Percentiles rank a stretch among this genome's conserved stretches.
These are phyloP conservation scores for Gadus macrocephalus DNA, from an alignment of 2,113 vertebrate genomes.

Conservation along the genomic window DNA sequence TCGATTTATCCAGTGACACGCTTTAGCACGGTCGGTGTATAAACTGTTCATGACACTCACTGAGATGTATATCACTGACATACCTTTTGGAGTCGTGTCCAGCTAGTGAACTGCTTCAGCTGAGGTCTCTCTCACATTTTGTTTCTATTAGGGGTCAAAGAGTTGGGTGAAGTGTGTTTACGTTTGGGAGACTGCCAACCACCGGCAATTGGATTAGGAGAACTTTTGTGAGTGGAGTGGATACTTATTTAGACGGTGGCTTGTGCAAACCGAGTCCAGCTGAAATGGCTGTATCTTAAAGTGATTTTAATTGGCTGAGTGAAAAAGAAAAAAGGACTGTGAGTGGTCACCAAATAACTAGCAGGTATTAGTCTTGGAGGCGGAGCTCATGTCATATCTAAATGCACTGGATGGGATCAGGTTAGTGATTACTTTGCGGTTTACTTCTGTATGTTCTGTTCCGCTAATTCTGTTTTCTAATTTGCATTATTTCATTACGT, in stretches of 20 bases:
- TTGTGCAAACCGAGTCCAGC: background rate
- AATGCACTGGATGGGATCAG: no score
- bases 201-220: conserved; percentile 22
- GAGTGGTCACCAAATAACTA: no score
- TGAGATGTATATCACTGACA: conserved; percentile 9
- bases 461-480: no score
- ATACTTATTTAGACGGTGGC: conserved; percentile 16
- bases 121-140: conserved; percentile 5
- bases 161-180: conserved; percentile 9
- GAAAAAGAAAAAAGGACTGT: no score
- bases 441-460: no score
- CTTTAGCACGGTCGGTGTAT: conserved; percentile 14
- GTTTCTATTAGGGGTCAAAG: conserved; percentile 11
- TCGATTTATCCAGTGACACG: conserved; percentile 22
- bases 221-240: conserved; percentile 19
- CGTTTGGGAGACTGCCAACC: conserved; percentile 12
- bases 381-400: no score
- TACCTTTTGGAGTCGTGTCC: background rate
- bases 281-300: conserved; percentile 19
- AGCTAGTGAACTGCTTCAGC: conserved; percentile 1
- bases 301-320: conserved; percentile 2
- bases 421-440: no score
- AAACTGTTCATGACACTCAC: background rate
- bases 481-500: no score
- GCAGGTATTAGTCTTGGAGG: conserved; percentile 2